These are phyloP conservation scores for Drosophila mimica DNA, from an alignment of 2,888 invertebrate species.

Conservation along the genomic window DNA sequence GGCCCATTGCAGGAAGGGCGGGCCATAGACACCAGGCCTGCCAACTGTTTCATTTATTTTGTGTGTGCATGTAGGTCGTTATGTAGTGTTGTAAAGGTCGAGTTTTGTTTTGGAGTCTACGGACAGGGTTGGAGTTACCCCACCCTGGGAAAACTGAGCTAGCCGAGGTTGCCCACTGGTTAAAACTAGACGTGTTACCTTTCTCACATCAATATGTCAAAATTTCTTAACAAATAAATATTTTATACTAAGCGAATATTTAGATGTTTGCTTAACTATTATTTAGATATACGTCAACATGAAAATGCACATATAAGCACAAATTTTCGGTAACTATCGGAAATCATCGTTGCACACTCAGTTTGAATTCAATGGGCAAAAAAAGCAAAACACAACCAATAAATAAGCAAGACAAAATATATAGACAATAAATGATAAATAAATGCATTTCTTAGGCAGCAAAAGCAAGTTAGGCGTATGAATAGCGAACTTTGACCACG, in stretches of 20 bases:
- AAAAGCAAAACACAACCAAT: slow-evolving; percentile 6
- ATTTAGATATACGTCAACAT: not conserved
- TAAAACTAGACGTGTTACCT: too few species aligned
- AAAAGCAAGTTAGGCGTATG: slow-evolving; percentile 8
- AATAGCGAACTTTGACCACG: slow-evolving; percentile 46
- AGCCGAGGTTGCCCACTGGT: too few species aligned
- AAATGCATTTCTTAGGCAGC: slow-evolving; percentile 3
- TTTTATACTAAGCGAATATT: not conserved
- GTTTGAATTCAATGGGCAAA: not conserved
- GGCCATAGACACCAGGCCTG: too few species aligned
- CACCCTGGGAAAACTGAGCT: too few species aligned
- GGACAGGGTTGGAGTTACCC: too few species aligned
- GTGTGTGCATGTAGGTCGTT: too few species aligned
- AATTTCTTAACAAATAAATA: not conserved
- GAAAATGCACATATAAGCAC: slow-evolving; percentile 12
- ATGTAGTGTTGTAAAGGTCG: too few species aligned
- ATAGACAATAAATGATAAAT: not conserved
- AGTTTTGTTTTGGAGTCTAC: too few species aligned
- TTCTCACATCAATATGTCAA: slow-evolving; percentile 40
- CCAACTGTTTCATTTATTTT: too few species aligned
- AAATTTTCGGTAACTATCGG: slow-evolving; percentile 19
- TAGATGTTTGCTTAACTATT: not conserved
- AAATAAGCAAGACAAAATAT: not conserved
- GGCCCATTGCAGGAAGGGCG: too few species aligned
- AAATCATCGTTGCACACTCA: slow-evolving; percentile 20